Base-by-base conservation (phyloP, 2,113 vertebrate genomes). In the Menidia beryllina region DNA sequence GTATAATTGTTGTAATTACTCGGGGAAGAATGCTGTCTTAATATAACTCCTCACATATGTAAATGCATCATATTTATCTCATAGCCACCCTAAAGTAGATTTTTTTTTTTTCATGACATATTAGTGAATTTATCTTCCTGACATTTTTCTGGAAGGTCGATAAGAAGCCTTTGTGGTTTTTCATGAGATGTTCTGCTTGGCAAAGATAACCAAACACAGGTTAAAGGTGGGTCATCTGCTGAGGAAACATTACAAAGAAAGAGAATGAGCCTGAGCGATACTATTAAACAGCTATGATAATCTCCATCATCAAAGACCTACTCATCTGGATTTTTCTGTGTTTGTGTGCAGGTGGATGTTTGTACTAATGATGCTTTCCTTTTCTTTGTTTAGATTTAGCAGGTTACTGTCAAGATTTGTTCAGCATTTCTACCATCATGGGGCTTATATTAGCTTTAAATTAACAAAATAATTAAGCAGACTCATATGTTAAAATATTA, bases 201-300 rank as follows among this genome's bases (percentile, higher is more conserved):
- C 69, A 84, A 50, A 65, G 25, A 71, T 9, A 36, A 47, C 17
- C 26, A 7, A 58, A 72, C 60, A 9, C 20, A 24, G 81, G 89
- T 91, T 72, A 83, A 82, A 88, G 83, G 74, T 84, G 79, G 80
- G 70, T 83, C 81, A 83, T 58, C 79, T 71, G 79, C 70, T 72
- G 21, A 64, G 55, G 57, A 77, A 69, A 61, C 24, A 69, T 53
- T 53, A 54, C 10, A 5, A n/a, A 58, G 23, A 2, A 9, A 66
- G 55, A 41, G 63, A 47, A 23, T 48, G 36, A 75, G 57, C 47
- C 54, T 60, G 23, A 72, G 59, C 74, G 78, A 74, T 68, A 57
- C 52, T 50, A 49, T 24, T 53, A 62, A 79, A 86, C 79, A 88
- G 76, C 75, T 49, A 66, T 24, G 62, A 59, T 85, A 86, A 88